Conservation (phyloP, 2,113 vertebrate genomes). For the Sander lucioperca region DNA sequence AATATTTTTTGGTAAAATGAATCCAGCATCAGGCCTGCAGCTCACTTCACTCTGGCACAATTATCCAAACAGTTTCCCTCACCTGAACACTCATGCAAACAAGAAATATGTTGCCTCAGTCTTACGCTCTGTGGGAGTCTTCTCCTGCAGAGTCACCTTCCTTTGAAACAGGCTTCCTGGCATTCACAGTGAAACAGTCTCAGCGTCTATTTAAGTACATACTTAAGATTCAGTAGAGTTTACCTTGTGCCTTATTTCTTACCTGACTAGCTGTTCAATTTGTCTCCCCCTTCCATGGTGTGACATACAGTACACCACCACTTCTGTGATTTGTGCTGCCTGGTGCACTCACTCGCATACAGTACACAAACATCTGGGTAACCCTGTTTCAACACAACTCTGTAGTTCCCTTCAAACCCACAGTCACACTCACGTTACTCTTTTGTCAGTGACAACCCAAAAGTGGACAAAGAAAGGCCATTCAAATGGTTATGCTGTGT, state of each 20-base stretch:
- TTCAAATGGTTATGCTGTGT: slow-evolving; percentile 18
- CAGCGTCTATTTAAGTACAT: slow-evolving; percentile 28
- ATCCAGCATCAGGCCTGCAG: neutral
- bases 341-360: slow-evolving; percentile 11
- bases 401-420: neutral
- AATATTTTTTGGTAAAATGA: neutral
- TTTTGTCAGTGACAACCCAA: neutral
- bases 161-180: slow-evolving; percentile 42
- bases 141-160: slow-evolving; percentile 45
- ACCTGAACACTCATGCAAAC: neutral
- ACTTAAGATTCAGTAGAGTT: slow-evolving; percentile 31
- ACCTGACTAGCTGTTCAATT: slow-evolving; percentile 41
- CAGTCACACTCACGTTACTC: neutral
- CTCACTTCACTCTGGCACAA: neutral
- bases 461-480: slow-evolving; percentile 17
- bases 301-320: neutral
- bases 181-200: slow-evolving; percentile 11
- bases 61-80: neutral
- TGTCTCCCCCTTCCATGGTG: slow-evolving; percentile 28
- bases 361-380: slow-evolving; percentile 7
- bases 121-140: slow-evolving; percentile 31
- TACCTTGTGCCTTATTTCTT: slow-evolving; percentile 16
- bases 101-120: slow-evolving; percentile 17
- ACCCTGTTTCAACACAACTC: neutral
- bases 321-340: slow-evolving; percentile 26